These are phyloP conservation scores for Okamejei kenojei DNA, from an alignment of 2,797 vertebrate species.

Conservation along the genomic window DNA sequence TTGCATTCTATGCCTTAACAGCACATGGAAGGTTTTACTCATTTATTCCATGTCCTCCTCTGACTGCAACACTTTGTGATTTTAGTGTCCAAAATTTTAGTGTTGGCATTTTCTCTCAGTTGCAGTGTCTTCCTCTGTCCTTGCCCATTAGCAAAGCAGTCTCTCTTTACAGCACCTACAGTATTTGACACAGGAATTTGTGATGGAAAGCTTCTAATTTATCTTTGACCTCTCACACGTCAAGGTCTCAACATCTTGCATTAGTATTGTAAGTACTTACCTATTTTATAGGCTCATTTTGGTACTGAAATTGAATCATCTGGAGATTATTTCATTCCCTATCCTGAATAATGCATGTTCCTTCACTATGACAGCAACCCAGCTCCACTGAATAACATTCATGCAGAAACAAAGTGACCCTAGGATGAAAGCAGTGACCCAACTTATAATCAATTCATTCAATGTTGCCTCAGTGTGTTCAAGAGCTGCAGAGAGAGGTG, in stretches of 20 bases:
- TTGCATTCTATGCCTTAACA: too few relatives aligned
- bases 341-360: slow-evolving; percentile 30
- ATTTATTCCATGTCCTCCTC: not conserved
- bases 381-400: slow-evolving; percentile 10
- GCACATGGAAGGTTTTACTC: not conserved
- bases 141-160: not conserved
- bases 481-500: not conserved
- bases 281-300: slow-evolving; percentile 33
- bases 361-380: not conserved
- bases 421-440: not conserved
- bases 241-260: slow-evolving; percentile 18
- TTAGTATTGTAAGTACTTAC: slow-evolving; percentile 31
- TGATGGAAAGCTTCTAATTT: slow-evolving; percentile 31
- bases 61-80: not conserved
- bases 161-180: not conserved
- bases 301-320: slow-evolving; percentile 22
- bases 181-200: not conserved
- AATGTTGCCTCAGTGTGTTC: not conserved
- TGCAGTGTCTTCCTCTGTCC: not conserved
- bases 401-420: not conserved
- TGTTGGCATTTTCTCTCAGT: not conserved
- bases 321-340: slow-evolving; percentile 14
- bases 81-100: not conserved
- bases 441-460: slow-evolving; percentile 27
- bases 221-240: not conserved